phyloP scores from a whole-genome alignment of 1,140 invertebrate genomes.

The Brachionus rubens region DNA sequence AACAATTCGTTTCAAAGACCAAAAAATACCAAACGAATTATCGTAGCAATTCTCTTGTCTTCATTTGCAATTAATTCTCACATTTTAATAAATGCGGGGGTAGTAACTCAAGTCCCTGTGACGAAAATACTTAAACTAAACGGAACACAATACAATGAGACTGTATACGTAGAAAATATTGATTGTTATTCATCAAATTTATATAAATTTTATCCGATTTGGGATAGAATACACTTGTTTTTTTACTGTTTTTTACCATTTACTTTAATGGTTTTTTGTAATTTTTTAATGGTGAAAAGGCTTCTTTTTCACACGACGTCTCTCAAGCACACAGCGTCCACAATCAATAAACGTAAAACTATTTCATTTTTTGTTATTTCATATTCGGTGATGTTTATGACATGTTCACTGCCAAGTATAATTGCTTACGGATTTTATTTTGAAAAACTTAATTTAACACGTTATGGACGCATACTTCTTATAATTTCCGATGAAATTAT shows the following conservation, averaged over 20 bases:
- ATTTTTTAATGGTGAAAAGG: slow-evolving; percentile 26
- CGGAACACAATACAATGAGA: background rate
- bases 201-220: slow-evolving; percentile 9
- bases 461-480: background rate
- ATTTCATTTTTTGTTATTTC: slow-evolving; percentile 19
- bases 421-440: slow-evolving; percentile 11
- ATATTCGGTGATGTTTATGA: slow-evolving; percentile 13
- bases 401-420: background rate
- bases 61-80: slow-evolving; percentile 1
- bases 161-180: background rate
- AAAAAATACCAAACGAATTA: background rate
- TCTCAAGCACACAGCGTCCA: background rate
- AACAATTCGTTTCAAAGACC: background rate
- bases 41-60: background rate
- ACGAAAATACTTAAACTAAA: background rate
- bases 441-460: background rate
- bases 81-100: slow-evolving; percentile 9
- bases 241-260: slow-evolving; percentile 27
- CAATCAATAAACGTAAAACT: background rate
- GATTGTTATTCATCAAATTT: slow-evolving; percentile 34
- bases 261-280: slow-evolving; percentile 17
- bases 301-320: background rate
- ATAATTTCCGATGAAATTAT: background rate
- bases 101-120: background rate
- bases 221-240: slow-evolving; percentile 30